Evolutionary conservation across 2,888 invertebrate genomes (phyloP), one percentile per base, ranked within the genome.

Genomic region (Eueremaeus valkanovi): DNA sequence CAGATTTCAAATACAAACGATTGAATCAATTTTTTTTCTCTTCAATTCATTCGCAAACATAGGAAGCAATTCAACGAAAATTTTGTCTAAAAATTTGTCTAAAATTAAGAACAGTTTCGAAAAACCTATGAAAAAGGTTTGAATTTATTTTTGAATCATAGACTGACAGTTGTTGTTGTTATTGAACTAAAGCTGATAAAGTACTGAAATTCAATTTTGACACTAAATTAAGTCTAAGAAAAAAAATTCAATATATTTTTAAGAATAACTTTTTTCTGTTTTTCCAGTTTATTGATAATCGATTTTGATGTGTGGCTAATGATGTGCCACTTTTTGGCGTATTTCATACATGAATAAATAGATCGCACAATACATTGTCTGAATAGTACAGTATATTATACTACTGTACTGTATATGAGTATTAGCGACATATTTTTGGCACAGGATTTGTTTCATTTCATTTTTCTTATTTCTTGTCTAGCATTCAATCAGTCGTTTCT

Each of bases 261-360:
- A 3, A 21, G 18, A 61, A 33, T 31, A 61, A 13, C 13, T 31
- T 61, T 24, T 24, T 31, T 61, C 18, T 61, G n/a, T n/a, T n/a
- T n/a, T n/a, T n/a, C n/a, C 21, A 51, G 13, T 24, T 61, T 61
- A 61, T 61, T 24, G 61, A 13, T 31, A 61, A 61, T 61, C 61
- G 33, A 61, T 61, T 61, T 29, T 61, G 31, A 61, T 24, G n/a
- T 51, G 6, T n/a, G 21, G 29, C 61, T 61, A 61, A 61, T 61
- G 61, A 61, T 33, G 61, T 33, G 61, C 61, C 61, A 61, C 61
- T 61, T 33, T 31, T 61, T 61, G 6, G n/a, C 21, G 51, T n/a
- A 5, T 61, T 61, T 61, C 61, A 61, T 61, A 61, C 31, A 33
- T 33, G 61, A 61, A 61, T 61, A 61, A 33, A 33, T 31, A 5